phyloP scores from a whole-genome alignment of 2,888 invertebrate species.

The Pristionchus arcanus region DNA sequence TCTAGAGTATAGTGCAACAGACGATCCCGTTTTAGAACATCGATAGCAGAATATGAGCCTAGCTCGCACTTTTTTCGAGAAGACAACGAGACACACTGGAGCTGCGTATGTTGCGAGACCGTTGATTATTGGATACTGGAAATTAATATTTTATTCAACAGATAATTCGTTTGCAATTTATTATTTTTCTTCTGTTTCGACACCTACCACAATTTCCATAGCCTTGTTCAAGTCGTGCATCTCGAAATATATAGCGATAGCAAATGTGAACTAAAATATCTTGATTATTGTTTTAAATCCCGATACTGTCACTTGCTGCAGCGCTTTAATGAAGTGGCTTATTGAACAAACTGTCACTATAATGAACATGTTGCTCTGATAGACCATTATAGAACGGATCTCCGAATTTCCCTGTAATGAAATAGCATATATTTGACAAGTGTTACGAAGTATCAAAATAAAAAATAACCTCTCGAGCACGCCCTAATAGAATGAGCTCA shows the following conservation, averaged over 20 bases:
- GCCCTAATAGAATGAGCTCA: background rate
- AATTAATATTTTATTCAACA: too few species aligned
- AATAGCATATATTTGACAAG: too few species aligned
- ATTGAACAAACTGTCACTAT: background rate
- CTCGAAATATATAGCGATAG: too few species aligned
- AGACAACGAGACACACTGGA: background rate
- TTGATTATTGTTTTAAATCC: background rate
- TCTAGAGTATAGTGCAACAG: too few species aligned
- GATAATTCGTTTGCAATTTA: too few species aligned
- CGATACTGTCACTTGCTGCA: background rate
- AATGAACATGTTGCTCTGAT: background rate
- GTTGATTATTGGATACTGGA: constrained; percentile 17
- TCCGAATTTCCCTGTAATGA: background rate
- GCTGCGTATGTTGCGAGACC: constrained; percentile 11
- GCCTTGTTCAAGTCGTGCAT: too few species aligned
- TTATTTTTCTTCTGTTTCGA: too few species aligned
- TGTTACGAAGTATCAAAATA: too few species aligned
- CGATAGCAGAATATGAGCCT: background rate
- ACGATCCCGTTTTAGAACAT: too few species aligned
- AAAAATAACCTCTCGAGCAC: background rate
- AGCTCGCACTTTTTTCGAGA: background rate
- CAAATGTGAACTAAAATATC: background rate
- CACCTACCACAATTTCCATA: too few species aligned
- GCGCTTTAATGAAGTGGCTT: background rate
- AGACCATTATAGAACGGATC: background rate